These are phyloP conservation scores for Pygoscelis antarcticus DNA, from an alignment of 2,113 vertebrate species.

Conservation along the genomic window DNA sequence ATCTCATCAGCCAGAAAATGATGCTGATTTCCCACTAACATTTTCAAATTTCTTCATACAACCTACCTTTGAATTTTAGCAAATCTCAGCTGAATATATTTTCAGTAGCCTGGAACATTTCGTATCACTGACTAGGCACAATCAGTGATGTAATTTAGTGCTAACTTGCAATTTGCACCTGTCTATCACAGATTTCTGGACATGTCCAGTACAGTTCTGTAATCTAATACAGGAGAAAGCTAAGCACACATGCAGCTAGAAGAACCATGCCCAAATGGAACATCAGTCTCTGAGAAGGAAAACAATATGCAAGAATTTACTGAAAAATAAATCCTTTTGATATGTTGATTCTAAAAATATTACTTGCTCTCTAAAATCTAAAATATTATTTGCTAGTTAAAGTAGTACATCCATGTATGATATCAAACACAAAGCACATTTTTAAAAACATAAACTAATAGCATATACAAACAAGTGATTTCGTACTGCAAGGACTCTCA, in stretches of 20 bases:
- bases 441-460: neutral
- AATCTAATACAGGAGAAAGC: constrained; percentile 11
- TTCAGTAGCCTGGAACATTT: neutral
- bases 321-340: neutral
- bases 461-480: neutral
- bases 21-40: neutral
- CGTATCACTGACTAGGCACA: neutral
- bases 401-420: neutral
- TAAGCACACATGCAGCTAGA: neutral
- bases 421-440: neutral
- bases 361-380: neutral
- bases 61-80: neutral
- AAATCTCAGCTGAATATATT: neutral
- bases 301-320: neutral
- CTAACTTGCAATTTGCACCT: constrained; percentile 44
- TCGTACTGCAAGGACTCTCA: neutral
- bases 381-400: neutral
- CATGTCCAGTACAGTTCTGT: neutral
- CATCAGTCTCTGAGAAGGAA: neutral
- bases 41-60: neutral
- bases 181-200: constrained; percentile 23
- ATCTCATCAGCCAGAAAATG: neutral
- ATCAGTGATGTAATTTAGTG: neutral
- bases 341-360: neutral
- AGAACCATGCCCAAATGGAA: neutral